Evolutionary conservation across 1,140 invertebrate species (phyloP), one percentile per base, ranked within the genome.

Genomic region (Eumeta japonica): DNA sequence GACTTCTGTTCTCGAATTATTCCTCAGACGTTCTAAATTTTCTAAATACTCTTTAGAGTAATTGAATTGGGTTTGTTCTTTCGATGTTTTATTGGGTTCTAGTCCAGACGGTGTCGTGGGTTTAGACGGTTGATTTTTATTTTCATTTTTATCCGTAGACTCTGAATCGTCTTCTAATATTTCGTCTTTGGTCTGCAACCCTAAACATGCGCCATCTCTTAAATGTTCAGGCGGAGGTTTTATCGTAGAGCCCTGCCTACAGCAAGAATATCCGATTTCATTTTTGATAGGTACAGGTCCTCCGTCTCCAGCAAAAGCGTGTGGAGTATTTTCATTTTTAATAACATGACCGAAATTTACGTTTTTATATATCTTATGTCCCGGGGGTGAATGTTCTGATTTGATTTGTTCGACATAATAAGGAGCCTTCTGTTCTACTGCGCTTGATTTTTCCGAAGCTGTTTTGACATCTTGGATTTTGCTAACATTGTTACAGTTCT

Each of bases 1-100:
- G 35, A 90, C 86, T 78, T 91, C 87, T 12, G 84, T 85, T 67
- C 86, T 81, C 16, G 84, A 77, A 65, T 86, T 86, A 53, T 81
- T 86, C 63, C 82, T 81, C 46, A 85, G 57, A 52, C 79, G 81
- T 48, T 84, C 82, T 41, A 83, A 54, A 55, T 83, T 81, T 19
- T 83, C 81, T 49, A 83, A 77, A 39, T 79, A 73, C 48, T 83
- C 82, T 45, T 76, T 79, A 17, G 70, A 52, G 33, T 72, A 72
- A 45, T 74, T 72, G 28, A 74, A 74, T 37, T 74, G 64, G 41
- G 70, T 81, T 61, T 3, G 57, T 56, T 78, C 71, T 42, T 77
- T 75, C 32, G 66, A 64, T 49, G 66, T 71, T 3, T 35, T 35
- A 28, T 54, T 40, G n/a, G 41, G 33, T 16, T 72, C 66, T 35